Conservation (phyloP, 2,797 vertebrate genomes). For the Champsocephalus gunnari region DNA sequence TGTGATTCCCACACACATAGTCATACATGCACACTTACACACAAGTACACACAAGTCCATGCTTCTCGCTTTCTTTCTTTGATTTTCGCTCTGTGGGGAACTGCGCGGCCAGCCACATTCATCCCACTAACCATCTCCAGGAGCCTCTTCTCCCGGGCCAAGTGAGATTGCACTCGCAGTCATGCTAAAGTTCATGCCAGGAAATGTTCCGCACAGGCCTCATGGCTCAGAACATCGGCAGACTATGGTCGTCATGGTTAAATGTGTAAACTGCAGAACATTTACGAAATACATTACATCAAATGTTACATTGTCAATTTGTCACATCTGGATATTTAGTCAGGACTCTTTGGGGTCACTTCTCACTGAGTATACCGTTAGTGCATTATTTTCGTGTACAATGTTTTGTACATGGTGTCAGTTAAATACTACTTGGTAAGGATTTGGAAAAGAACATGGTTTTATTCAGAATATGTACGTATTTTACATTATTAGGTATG, state of each 20-base stretch:
- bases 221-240: slow-evolving; percentile 11
- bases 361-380: no score
- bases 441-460: no score
- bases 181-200: slow-evolving; percentile 54
- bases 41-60: slow-evolving; percentile 53
- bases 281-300: not conserved
- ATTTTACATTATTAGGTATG: no score
- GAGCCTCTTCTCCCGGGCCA: slow-evolving; percentile 38
- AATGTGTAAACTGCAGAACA: not conserved
- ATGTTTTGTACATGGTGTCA: no score
- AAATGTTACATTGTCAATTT: not conserved
- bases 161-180: slow-evolving; percentile 54
- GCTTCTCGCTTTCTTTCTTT: slow-evolving; percentile 37
- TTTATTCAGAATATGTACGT: no score
- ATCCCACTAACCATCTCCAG: slow-evolving; percentile 38
- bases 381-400: no score
- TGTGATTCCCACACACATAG: slow-evolving; percentile 34
- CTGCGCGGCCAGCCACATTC: slow-evolving; percentile 37
- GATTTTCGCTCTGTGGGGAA: slow-evolving; percentile 60
- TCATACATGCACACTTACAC: slow-evolving; percentile 42
- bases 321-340: no score
- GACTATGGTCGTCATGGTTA: not conserved
- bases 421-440: no score
- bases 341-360: no score
- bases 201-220: slow-evolving; percentile 25